These are phyloP conservation scores for Crypturellus tataupa DNA, from an alignment of 2,797 vertebrate genomes.

Conservation along the genomic window DNA sequence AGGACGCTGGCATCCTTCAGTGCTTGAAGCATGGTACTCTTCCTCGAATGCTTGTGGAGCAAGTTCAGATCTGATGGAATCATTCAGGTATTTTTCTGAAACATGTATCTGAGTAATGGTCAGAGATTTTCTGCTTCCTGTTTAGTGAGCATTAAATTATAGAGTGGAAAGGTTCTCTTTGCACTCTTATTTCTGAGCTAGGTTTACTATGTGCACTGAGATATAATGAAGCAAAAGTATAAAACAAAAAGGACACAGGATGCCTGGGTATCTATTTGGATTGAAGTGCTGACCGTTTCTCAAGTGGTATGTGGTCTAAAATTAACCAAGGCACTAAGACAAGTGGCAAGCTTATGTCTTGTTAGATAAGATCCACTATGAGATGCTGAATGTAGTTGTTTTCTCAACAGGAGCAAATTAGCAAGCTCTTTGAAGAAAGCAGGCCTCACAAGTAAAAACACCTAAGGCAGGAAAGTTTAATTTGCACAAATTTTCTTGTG, in stretches of 20 bases:
- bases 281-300: background rate
- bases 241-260: background rate
- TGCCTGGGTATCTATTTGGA: background rate
- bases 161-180: background rate
- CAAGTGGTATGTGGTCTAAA: background rate
- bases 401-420: background rate
- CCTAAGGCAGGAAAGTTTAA: background rate
- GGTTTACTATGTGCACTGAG: background rate
- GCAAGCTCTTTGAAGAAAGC: background rate
- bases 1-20: slow-evolving; percentile 62
- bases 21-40: slow-evolving; percentile 90
- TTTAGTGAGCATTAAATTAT: background rate
- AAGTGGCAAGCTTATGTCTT: background rate
- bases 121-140: background rate
- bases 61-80: slow-evolving; percentile 92
- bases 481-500: background rate
- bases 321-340: background rate
- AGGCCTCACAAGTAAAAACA: background rate
- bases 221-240: background rate
- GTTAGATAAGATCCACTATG: background rate
- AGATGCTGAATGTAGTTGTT: background rate
- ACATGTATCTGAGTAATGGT: background rate
- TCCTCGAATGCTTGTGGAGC: slow-evolving; percentile 89
- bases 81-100: slow-evolving; percentile 86
- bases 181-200: background rate